phyloP scores from a whole-genome alignment of 2,797 vertebrate genomes.

The Todus mexicanus region DNA sequence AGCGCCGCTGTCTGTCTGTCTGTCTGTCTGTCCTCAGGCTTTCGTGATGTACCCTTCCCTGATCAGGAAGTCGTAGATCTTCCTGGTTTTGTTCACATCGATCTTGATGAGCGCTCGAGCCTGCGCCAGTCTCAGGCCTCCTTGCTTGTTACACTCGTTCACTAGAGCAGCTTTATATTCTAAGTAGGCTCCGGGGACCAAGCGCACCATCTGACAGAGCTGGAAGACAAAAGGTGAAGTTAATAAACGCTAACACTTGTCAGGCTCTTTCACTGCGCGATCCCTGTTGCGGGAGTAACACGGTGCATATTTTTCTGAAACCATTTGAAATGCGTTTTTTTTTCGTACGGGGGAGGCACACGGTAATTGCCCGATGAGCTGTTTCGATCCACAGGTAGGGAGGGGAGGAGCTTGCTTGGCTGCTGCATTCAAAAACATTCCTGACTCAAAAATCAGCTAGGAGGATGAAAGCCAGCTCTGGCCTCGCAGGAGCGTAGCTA shows the following conservation, averaged over 20 bases:
- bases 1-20: background rate
- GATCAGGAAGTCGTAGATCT: slow-evolving; percentile 98
- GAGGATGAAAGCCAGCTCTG: slow-evolving; percentile 3
- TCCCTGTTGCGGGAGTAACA: background rate
- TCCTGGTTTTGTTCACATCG: slow-evolving; percentile 98
- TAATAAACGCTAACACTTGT: slow-evolving; percentile 52
- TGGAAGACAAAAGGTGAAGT: slow-evolving; percentile 71
- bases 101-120: slow-evolving; percentile 98
- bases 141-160: slow-evolving; percentile 94
- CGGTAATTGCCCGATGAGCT: background rate
- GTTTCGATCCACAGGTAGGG: slow-evolving; percentile 59
- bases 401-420: slow-evolving; percentile 32
- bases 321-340: background rate
- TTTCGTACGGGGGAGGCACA: background rate
- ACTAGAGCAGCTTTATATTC: slow-evolving; percentile 96
- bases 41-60: slow-evolving; percentile 96
- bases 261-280: background rate
- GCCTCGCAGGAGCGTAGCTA: background rate
- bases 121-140: slow-evolving; percentile 92
- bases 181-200: slow-evolving; percentile 97
- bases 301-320: background rate
- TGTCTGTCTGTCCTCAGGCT: slow-evolving; percentile 75
- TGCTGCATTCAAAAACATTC: slow-evolving; percentile 30
- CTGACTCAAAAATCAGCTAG: background rate
- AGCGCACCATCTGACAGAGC: slow-evolving; percentile 96